Conservation (phyloP, 2,888 invertebrate genomes). For the Drosophila tanythrix region DNA sequence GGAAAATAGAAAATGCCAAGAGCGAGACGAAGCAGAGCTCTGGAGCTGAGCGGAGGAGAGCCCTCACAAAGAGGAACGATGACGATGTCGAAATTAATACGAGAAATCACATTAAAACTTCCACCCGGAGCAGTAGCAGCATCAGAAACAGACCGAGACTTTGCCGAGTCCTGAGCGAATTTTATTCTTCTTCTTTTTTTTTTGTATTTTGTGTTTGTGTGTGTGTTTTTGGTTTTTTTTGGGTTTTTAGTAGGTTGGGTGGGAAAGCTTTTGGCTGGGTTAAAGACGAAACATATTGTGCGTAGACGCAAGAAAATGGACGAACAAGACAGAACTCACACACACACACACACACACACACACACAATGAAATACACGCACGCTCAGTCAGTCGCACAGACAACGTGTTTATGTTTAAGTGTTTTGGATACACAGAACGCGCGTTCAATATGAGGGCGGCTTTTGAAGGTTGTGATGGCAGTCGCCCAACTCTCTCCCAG, state of each 20-base stretch:
- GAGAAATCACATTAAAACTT: conserved; percentile 79
- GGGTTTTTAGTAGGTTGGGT: neutral
- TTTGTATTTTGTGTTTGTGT: neutral
- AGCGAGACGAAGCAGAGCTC: neutral
- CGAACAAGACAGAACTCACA: conserved; percentile 43
- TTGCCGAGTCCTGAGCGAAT: conserved; percentile 26
- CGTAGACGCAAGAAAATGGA: conserved; percentile 71
- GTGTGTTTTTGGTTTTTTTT: neutral
- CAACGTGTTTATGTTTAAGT: conserved; percentile 78
- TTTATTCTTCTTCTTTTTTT: conserved; percentile 12
- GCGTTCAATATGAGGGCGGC: conserved; percentile 40
- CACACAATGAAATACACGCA: conserved; percentile 16
- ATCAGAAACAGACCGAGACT: conserved; percentile 30
- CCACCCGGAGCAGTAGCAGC: conserved; percentile 42
- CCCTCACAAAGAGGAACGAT: conserved; percentile 54
- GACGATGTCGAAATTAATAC: conserved; percentile 79
- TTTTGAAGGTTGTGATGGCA: conserved; percentile 29
- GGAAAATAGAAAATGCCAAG: conserved; percentile 64
- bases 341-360: conserved; percentile 8
- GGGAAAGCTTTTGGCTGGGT: conserved; percentile 71
- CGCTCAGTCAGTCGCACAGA: conserved; percentile 50
- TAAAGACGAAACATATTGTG: conserved; percentile 80
- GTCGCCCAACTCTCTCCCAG: conserved; percentile 30
- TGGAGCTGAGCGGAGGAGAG: neutral
- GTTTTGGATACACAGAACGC: conserved; percentile 59